Conservation (phyloP, 2,888 invertebrate genomes). For the Lacanobia wlatinum region DNA sequence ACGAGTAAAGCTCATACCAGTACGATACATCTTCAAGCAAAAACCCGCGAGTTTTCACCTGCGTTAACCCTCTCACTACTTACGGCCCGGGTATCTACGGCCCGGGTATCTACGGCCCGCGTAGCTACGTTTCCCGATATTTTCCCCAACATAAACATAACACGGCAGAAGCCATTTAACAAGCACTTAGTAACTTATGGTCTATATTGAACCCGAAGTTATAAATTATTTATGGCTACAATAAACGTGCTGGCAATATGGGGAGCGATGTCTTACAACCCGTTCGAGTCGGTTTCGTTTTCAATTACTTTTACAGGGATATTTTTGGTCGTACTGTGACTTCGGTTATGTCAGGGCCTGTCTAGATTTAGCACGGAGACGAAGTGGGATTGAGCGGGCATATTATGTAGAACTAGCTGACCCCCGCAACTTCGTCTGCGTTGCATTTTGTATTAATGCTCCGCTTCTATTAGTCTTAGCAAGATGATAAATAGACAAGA, state of each 20-base stretch:
- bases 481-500: too few relatives aligned
- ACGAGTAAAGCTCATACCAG: too few relatives aligned
- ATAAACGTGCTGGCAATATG: conserved; percentile 51
- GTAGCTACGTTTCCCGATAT: conserved; percentile 20
- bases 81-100: background rate
- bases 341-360: background rate
- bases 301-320: conserved; percentile 8
- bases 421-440: too few relatives aligned
- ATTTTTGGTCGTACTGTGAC: background rate
- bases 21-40: too few relatives aligned
- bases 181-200: conserved; percentile 56
- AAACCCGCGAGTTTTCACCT: too few relatives aligned
- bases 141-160: conserved; percentile 38
- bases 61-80: background rate
- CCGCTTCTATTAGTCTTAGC: too few relatives aligned
- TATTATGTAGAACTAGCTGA: too few relatives aligned
- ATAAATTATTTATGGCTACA: conserved; percentile 58
- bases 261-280: conserved; percentile 50
- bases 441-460: too few relatives aligned
- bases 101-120: background rate
- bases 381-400: too few relatives aligned
- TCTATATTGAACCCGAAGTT: conserved; percentile 47
- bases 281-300: conserved; percentile 21
- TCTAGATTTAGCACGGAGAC: conserved; percentile 1
- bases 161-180: conserved; percentile 34